These are phyloP conservation scores for Archivesica marissinica DNA, from an alignment of 1,140 invertebrate species.

Conservation along the genomic window DNA sequence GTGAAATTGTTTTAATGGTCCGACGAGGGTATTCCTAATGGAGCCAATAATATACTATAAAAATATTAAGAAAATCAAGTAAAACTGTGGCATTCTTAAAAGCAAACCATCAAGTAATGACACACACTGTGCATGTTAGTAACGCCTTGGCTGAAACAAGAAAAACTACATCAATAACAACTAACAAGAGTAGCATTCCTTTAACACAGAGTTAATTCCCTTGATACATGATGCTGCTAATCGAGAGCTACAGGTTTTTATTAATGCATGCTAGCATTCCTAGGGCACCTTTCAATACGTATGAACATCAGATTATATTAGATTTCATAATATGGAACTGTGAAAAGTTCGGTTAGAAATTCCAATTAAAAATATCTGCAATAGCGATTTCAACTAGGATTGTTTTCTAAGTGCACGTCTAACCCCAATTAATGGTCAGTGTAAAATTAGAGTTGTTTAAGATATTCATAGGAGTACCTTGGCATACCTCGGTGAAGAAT, in stretches of 20 bases:
- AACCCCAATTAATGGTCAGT: no score
- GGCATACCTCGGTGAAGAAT: no score
- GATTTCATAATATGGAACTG: no score
- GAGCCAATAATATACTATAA: neutral
- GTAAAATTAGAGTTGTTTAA: no score
- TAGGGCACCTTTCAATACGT: slow-evolving; percentile 13
- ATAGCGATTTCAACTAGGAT: no score
- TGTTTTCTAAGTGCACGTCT: no score
- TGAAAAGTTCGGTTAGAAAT: no score
- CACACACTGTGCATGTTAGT: neutral
- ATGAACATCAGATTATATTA: neutral
- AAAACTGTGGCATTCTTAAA: neutral
- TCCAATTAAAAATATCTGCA: no score
- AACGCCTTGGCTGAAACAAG: slow-evolving; percentile 2
- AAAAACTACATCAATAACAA: neutral
- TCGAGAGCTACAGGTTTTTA: neutral
- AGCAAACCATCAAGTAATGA: neutral
- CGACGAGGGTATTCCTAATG: no score
- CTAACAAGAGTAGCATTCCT: slow-evolving; percentile 11
- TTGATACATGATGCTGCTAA: slow-evolving; percentile 44
- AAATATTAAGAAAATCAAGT: neutral
- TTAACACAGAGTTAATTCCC: slow-evolving; percentile 14
- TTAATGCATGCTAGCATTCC: slow-evolving; percentile 41
- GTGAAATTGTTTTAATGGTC: no score
- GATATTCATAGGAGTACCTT: no score